Evolutionary conservation across 2,888 invertebrate genomes (phyloP).

Genomic region (Melanostoma mellinum): DNA sequence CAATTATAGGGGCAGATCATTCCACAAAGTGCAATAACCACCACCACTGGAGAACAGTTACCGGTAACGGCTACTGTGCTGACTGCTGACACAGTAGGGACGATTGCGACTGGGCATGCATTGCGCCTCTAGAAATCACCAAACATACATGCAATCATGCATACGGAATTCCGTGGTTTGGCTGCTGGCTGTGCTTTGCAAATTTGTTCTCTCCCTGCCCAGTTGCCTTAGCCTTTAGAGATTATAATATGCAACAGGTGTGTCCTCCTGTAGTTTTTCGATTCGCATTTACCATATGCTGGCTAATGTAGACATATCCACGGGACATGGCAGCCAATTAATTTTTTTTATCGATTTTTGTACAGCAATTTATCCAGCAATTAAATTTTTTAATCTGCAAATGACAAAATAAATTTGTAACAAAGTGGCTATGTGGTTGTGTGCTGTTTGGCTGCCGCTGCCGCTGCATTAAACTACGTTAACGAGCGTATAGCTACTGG

Average conservation of each 20-base stretch:
- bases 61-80: conserved; percentile 28
- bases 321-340: conserved; percentile 64
- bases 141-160: conserved; percentile 53
- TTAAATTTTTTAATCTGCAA: conserved; percentile 53
- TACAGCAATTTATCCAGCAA: conserved; percentile 55
- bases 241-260: conserved; percentile 56
- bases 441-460: background rate
- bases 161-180: conserved; percentile 62
- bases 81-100: background rate
- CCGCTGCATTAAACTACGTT: too few species aligned
- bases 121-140: conserved; percentile 49
- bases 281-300: conserved; percentile 34
- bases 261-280: conserved; percentile 36
- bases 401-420: conserved; percentile 55
- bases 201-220: conserved; percentile 11
- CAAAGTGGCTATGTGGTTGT: background rate
- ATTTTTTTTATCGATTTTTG: conserved; percentile 28
- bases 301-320: conserved; percentile 65
- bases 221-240: background rate
- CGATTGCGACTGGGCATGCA: conserved; percentile 44
- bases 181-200: conserved; percentile 43
- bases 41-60: background rate
- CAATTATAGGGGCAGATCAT: conserved; percentile 58
- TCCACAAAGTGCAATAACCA: conserved; percentile 13
- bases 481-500: too few species aligned